Evolutionary conservation across 2,797 vertebrate genomes (phyloP), one percentile per base, ranked within the genome.

Genomic region (Cossypha polioptera): DNA sequence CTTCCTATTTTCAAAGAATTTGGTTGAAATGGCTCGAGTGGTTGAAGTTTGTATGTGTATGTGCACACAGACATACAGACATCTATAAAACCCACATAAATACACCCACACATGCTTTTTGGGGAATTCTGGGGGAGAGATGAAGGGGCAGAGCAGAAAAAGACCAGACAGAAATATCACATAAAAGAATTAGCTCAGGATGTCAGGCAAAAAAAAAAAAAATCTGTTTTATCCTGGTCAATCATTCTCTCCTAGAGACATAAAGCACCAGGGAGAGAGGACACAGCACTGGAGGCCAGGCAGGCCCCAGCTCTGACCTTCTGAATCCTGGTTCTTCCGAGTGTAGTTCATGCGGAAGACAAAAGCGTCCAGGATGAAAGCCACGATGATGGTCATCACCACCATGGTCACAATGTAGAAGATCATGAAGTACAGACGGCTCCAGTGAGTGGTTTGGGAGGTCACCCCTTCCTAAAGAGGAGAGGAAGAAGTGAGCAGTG

Each of bases 381-480:
- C 99, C 57, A 99, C 99, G 1, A 99, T 99, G 79, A 99, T 99
- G 3, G 99, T 99, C 99, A 99, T 99, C 96, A 99, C 99, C 96
- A 99, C 99, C 99, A 99, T 99, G 78, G 99, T 99, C 65, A 99
- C 99, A 3, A 99, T 99, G 92, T 99, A 99, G 95, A 99, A 99
- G 83, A 98, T 99, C 99, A 99, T 99, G 97, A 99, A 99, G 97
- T 99, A 99, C 22, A 99, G 98, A 11, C 99, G 99, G 86, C 99
- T 99, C 99, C 99, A 99, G 97, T 99, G 99, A 47, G 98, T 99
- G 1, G 99, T 99, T 97, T 99, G 98, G 5, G 99, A 99, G 6
- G 99, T 99, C 83, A 99, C 98, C 5, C 99, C 99, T 98, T 99
- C 99, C 99, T 99, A 90, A 24, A 83, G 50, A 35, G n/a, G 5